These are phyloP conservation scores for Nasonia longicornis DNA, from an alignment of 1,140 invertebrate genomes.

Conservation along the genomic window DNA sequence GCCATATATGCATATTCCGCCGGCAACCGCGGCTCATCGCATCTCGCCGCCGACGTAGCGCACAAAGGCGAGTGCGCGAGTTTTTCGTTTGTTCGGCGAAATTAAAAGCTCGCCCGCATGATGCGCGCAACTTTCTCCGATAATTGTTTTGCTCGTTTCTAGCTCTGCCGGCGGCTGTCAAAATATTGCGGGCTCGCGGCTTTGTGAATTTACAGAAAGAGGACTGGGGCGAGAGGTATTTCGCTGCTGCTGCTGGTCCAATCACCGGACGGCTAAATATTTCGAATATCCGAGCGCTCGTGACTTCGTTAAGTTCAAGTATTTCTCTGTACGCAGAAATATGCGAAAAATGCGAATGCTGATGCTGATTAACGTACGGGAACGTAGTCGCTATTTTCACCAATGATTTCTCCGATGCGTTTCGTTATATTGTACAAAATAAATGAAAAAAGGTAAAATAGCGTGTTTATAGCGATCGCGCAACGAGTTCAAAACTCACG, in stretches of 20 bases:
- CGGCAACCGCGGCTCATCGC: background rate
- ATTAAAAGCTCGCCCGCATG: conserved; percentile 39
- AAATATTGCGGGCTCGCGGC: background rate
- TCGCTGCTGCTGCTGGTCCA: background rate
- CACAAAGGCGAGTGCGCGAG: conserved; percentile 19
- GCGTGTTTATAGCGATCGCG: no score
- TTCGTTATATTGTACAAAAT: no score
- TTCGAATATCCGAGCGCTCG: background rate
- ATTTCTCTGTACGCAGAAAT: background rate
- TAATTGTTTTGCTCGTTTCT: conserved; percentile 32
- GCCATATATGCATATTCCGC: background rate
- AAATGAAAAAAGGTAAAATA: no score
- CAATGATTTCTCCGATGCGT: no score
- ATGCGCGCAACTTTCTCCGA: conserved; percentile 39
- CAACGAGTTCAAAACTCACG: background rate
- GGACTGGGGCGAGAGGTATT: background rate
- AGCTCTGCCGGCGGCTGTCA: background rate
- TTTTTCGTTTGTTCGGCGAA: conserved; percentile 19
- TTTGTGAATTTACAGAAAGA: background rate
- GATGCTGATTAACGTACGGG: no score
- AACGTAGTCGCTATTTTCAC: no score
- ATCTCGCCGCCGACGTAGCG: background rate
- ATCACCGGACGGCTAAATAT: background rate
- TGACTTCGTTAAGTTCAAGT: background rate
- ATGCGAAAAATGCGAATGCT: background rate